Evolutionary conservation across 2,113 vertebrate species (phyloP).

Genomic region (Penelope pileata): DNA sequence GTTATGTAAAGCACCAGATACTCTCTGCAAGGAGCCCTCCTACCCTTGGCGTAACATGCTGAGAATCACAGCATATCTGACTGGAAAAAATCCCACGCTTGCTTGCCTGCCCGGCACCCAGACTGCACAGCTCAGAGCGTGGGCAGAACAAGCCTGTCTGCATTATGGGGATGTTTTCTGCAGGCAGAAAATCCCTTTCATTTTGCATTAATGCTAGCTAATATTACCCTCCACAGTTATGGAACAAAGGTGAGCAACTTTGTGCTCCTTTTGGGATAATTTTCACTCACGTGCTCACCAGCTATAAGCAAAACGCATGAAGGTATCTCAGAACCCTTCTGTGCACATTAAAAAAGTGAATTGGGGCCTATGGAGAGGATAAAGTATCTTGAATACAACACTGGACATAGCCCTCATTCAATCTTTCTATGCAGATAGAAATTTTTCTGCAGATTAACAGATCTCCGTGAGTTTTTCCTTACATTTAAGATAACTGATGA

Average conservation of each 20-base stretch:
- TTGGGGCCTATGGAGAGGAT: neutral
- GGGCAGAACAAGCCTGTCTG: neutral
- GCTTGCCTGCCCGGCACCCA: neutral
- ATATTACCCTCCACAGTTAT: neutral
- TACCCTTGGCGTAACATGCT: neutral
- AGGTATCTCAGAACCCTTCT: neutral
- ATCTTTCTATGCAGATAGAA: neutral
- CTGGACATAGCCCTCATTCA: neutral
- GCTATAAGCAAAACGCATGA: neutral
- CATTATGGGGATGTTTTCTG: neutral
- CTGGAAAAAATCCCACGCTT: neutral
- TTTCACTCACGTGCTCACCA: neutral
- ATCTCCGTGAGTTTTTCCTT: neutral
- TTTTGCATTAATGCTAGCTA: neutral
- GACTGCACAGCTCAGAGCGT: fast-evolving
- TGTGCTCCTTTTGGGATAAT: neutral
- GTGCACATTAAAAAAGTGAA: neutral
- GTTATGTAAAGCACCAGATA: fast-evolving
- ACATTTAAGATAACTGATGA: constrained; percentile 74
- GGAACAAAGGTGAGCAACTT: neutral
- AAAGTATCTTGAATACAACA: neutral
- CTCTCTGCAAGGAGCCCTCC: neutral
- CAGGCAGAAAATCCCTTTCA: neutral
- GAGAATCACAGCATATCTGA: neutral
- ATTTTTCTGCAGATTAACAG: neutral